Conservation (phyloP, 2,888 invertebrate genomes). For the Lordiphosa andalusiaca region DNA sequence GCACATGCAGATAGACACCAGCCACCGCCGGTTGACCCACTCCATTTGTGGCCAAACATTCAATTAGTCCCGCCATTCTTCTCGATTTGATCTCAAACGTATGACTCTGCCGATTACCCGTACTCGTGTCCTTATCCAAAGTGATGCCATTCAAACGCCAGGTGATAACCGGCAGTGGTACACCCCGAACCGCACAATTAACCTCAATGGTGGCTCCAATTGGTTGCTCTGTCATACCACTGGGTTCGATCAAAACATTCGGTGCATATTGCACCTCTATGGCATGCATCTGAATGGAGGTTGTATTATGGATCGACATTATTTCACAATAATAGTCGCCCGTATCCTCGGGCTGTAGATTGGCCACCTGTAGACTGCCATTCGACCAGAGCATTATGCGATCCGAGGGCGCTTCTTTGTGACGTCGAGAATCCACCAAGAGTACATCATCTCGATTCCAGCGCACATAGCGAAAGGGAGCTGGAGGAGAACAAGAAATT, state of each 20-base stretch:
- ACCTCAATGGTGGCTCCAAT: slow-evolving; percentile 89
- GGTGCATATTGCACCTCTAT: slow-evolving; percentile 90
- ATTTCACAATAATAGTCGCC: slow-evolving; percentile 83
- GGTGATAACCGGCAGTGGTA: slow-evolving; percentile 86
- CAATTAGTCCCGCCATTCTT: slow-evolving; percentile 86
- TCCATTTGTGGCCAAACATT: slow-evolving; percentile 87
- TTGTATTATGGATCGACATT: slow-evolving; percentile 67
- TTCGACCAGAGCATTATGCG: slow-evolving; percentile 85
- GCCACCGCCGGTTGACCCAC: slow-evolving; percentile 87
- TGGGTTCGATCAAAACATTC: slow-evolving; percentile 85
- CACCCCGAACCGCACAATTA: slow-evolving; percentile 86
- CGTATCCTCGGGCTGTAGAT: slow-evolving; percentile 81
- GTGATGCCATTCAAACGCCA: slow-evolving; percentile 82
- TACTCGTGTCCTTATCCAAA: slow-evolving; percentile 59
- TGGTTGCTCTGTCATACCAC: slow-evolving; percentile 86
- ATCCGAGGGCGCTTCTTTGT: slow-evolving; percentile 81
- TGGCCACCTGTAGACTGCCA: slow-evolving; percentile 85
- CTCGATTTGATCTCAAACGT: slow-evolving; percentile 81
- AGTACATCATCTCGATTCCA: slow-evolving; percentile 86
- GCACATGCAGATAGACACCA: slow-evolving; percentile 85
- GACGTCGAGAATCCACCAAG: slow-evolving; percentile 84
- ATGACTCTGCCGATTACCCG: slow-evolving; percentile 75
- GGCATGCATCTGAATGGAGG: slow-evolving; percentile 84
- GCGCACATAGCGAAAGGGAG: slow-evolving; percentile 83
- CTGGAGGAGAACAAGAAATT: slow-evolving; percentile 75